Evolutionary conservation across 2,888 invertebrate genomes (phyloP), one percentile per base, ranked within the genome.

Genomic region (Ypsolopha scabrella): DNA sequence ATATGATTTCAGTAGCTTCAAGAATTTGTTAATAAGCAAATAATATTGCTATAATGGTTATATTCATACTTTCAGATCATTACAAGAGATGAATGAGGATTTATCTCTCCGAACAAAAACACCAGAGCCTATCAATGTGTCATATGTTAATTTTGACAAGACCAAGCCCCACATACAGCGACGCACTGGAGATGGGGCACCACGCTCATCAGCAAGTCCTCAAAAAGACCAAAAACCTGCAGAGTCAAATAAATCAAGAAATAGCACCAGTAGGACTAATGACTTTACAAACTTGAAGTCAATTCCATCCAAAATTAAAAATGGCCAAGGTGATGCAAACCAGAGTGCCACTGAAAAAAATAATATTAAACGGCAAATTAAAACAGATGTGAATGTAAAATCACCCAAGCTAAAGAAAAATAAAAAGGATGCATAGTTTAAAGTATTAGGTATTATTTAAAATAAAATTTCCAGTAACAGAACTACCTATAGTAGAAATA

Each of bases 131-230:
- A 62, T 75, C 1, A 67, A 68, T 65, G 75, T 82, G 6, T 64
- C 75, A 2, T 78, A 83, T 68, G 73, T 85, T 13, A 71, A 82
- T 56, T 82, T 85, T 64, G 79, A 83, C 52, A 83, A 82, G 65
- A 82, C 80, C 33, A 83, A 78, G 58, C 80, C 82, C 41, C 62
- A 34, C 10, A 35, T 24, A 11, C 8, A 43, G 8, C 13, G 43
- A 57, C 69, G 68, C 59, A 67, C 63, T 55, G 72, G 66, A 35
- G 74, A 75, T 63, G 70, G 66, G 45, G 53, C 61, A 50, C 58
- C 64, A 52, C 35, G n/a, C n/a, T 8, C 2, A 38, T 10, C 8
- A 38, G 6, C 6, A 6, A 43, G 14, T 43, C 43, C n/a, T 13
- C 43, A 43, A 6, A 43, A 11, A 43, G 14, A 14, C 14, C 13